Evolutionary conservation across 2,888 invertebrate genomes (phyloP), one percentile per base, ranked within the genome.

Genomic region (Machimus atricapillus): DNA sequence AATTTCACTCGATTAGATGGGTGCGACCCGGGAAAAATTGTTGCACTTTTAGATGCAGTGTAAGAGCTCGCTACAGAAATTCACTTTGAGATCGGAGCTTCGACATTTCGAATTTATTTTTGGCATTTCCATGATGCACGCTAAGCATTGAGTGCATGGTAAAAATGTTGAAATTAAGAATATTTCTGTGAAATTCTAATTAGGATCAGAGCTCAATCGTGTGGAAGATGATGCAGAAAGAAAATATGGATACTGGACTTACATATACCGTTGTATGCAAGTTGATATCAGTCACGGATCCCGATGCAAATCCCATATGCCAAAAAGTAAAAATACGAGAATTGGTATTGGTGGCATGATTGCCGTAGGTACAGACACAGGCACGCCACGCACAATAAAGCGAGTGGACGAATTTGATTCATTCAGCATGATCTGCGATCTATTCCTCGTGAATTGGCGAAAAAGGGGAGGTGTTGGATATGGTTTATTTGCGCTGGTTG

Each of bases 121-220:
- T 79, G 79, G 79, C 58, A 79, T 79, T 46, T 79, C 52, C 46
- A 79, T 79, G 79, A 46, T 79, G 79, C 79, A 79, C 46, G 31
- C 46, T 27, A 46, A 12, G 27, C n/a, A 46, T 7, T 34, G 34
- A 2, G 34, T 34, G 34, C 6, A 31, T 46, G 79, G 79, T 46
- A 79, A 23, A 79, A 79, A 79, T 79, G 52, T 12, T 37, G 19
- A 79, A 79, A 46, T 79, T n/a, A 34, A 79, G 46, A 46, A 79
- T 5, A 79, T 46, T 79, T 79, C 79, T 79, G 46, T 79, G 79
- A 79, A 46, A 4, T 79, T 79, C 79, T 79, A 34, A 79, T 79
- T 79, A 31, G 79, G 9, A 58, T 58, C 58, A n/a, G 19, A 58
- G 58, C 19, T 7, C 58, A 19, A 23, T 19, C n/a, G 58, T n/a